Evolutionary conservation across 2,888 invertebrate genomes (phyloP).

Genomic region (Pediacus dermestoides): DNA sequence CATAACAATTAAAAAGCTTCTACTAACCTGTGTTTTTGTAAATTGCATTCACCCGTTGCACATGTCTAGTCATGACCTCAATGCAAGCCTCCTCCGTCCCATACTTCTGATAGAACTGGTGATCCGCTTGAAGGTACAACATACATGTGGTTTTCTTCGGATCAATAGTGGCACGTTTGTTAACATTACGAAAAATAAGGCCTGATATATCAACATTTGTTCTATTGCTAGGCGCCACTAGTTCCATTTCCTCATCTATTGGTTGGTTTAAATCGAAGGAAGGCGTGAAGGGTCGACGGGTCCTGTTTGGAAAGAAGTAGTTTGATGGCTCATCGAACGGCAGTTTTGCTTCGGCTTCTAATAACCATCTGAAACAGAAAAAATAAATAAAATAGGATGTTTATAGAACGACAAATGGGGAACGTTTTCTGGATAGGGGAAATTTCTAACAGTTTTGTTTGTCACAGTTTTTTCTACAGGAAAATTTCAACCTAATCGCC

Average conservation of each 20-base stretch:
- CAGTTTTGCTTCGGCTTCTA: slow-evolving; percentile 58
- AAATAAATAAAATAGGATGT: no score
- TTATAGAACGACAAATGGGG: no score
- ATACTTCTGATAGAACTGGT: slow-evolving; percentile 92
- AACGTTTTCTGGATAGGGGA: no score
- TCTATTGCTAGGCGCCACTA: slow-evolving; percentile 35
- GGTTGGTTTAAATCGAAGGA: slow-evolving; percentile 45
- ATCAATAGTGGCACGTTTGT: slow-evolving; percentile 69
- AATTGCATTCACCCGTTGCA: slow-evolving; percentile 87
- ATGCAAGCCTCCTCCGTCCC: slow-evolving; percentile 92
- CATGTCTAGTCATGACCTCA: slow-evolving; percentile 91
- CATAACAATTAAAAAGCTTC: background rate
- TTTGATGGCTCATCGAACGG: slow-evolving; percentile 51
- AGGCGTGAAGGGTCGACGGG: slow-evolving; percentile 52
- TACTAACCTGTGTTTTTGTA: slow-evolving; percentile 75
- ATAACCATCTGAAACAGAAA: no score
- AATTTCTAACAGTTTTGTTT: slow-evolving; percentile 21
- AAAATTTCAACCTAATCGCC: no score
- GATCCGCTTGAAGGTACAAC: slow-evolving; percentile 93
- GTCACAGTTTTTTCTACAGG: slow-evolving; percentile 14
- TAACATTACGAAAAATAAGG: slow-evolving; percentile 57
- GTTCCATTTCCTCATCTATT: slow-evolving; percentile 45
- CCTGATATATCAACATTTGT: slow-evolving; percentile 48
- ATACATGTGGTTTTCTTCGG: slow-evolving; percentile 91
- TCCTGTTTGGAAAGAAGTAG: slow-evolving; percentile 50